Conservation (phyloP, 1,140 invertebrate genomes). For the Mya arenaria region DNA sequence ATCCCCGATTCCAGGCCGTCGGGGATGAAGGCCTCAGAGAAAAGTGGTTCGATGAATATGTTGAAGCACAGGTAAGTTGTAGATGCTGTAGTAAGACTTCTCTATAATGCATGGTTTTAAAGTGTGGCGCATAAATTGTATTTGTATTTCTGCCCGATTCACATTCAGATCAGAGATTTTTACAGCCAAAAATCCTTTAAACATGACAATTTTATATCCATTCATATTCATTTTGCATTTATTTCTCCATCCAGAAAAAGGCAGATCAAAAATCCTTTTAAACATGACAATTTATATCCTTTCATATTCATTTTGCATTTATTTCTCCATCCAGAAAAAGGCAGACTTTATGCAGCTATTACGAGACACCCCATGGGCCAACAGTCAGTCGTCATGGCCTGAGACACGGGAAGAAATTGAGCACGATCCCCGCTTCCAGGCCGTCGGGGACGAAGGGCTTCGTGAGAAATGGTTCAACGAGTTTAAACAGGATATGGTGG, state of each 20-base stretch:
- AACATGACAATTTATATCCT: too few relatives aligned
- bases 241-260: background rate
- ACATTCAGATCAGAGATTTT: too few relatives aligned
- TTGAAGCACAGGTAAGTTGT: too few relatives aligned
- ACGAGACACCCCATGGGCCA: background rate
- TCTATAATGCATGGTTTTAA: too few relatives aligned
- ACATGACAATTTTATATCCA: too few relatives aligned
- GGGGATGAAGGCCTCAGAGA: background rate
- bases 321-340: background rate
- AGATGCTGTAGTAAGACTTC: too few relatives aligned
- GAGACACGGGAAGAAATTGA: background rate
- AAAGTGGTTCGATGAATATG: constrained; percentile 8
- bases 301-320: too few relatives aligned
- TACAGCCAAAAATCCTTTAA: too few relatives aligned
- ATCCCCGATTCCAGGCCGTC: constrained; percentile 6
- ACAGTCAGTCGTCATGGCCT: background rate
- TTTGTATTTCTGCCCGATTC: too few relatives aligned
- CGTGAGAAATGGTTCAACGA: constrained; percentile 8
- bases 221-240: too few relatives aligned
- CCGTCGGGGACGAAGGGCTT: background rate
- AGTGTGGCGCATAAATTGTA: too few relatives aligned
- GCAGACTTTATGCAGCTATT: constrained; percentile 2
- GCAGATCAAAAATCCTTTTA: too few relatives aligned
- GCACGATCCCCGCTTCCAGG: background rate
- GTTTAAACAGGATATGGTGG: background rate